phyloP scores from a whole-genome alignment of 1,140 invertebrate genomes.

The Thereuonema tuberculata region DNA sequence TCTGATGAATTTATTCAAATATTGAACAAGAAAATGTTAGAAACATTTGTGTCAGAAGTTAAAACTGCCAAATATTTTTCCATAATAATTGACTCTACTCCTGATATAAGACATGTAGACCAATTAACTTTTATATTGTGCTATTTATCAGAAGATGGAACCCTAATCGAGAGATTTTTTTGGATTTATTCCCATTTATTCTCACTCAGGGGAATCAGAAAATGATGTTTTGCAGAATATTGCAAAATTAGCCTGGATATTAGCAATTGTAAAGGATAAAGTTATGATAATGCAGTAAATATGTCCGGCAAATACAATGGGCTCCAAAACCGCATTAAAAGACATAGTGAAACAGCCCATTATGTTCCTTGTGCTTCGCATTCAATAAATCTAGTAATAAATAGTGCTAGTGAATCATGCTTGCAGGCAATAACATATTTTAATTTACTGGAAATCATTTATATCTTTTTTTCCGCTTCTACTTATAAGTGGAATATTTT shows the following conservation, averaged over 20 bases:
- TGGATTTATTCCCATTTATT: conserved; percentile 10
- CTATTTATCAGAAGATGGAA: conserved; percentile 12
- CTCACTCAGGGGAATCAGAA: conserved; percentile 4
- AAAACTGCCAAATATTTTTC: conserved; percentile 18
- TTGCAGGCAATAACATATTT: not conserved
- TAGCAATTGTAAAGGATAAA: conserved; percentile 17
- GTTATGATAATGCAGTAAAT: too few relatives aligned
- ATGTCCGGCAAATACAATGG: conserved; percentile 20
- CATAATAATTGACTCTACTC: conserved; percentile 20
- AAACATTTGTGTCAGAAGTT: conserved; percentile 6
- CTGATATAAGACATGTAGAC: conserved; percentile 18
- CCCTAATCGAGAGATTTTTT: conserved; percentile 12
- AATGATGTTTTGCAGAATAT: not conserved
- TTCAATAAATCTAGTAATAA: not conserved
- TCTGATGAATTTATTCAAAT: conserved; percentile 2
- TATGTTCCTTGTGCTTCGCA: not conserved
- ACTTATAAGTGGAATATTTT: not conserved
- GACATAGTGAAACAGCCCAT: not conserved
- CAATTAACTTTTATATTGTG: conserved; percentile 17
- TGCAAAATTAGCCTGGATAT: conserved; percentile 13
- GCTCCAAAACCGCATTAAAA: conserved; percentile 14
- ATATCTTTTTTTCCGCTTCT: not conserved
- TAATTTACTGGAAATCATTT: not conserved
- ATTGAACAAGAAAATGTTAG: not conserved
- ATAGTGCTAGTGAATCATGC: not conserved